Percentiles rank a stretch among this genome's conserved stretches.
Evolutionary conservation across 2,113 vertebrate species (phyloP).

Genomic region (Toxostoma redivivum): DNA sequence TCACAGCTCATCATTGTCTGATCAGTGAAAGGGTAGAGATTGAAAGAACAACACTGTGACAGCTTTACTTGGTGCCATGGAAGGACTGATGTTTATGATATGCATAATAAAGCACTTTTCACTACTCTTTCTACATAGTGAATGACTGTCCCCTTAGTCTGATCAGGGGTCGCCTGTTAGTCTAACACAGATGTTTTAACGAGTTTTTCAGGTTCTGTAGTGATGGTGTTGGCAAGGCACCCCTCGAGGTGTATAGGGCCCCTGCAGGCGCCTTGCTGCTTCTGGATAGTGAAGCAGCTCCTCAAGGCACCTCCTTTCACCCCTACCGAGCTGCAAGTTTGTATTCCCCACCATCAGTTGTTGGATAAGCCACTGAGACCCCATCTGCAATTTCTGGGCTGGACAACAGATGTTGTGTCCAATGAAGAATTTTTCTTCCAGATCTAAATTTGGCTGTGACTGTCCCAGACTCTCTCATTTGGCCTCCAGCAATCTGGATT

Average conservation of each 20-base stretch:
- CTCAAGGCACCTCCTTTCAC: background rate
- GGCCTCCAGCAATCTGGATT: background rate
- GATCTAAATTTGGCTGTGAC: background rate
- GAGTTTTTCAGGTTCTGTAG: background rate
- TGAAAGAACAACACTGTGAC: background rate
- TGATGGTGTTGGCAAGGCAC: background rate
- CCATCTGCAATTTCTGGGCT: background rate
- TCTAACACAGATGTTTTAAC: background rate
- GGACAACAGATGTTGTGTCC: background rate
- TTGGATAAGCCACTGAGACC: background rate
- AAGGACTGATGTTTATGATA: background rate
- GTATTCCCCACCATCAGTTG: background rate
- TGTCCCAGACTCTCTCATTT: background rate
- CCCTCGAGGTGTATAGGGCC: rapidly evolving
- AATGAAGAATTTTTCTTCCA: background rate
- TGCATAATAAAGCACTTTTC: background rate
- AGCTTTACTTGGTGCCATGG: background rate
- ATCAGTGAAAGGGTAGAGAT: background rate
- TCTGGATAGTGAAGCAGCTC: background rate
- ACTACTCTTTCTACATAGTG: rapidly evolving
- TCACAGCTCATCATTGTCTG: background rate
- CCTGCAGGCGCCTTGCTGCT: background rate
- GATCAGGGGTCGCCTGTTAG: rapidly evolving
- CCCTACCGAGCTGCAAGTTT: background rate
- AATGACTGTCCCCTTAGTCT: background rate